Base-by-base conservation (phyloP, 1,140 invertebrate genomes). In the Drosophila gunungcola region DNA sequence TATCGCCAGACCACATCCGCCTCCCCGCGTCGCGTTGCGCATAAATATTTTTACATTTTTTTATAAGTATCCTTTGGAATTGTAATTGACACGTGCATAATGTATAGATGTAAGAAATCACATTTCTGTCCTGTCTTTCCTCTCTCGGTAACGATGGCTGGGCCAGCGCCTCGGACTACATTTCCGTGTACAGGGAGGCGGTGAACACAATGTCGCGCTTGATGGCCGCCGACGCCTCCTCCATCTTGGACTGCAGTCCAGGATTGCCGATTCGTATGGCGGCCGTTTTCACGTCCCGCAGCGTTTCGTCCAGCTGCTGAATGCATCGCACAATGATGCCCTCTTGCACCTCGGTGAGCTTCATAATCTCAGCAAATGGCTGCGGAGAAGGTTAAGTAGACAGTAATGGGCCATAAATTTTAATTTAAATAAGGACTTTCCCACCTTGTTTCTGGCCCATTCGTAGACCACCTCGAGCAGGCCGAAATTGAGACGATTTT, bases 181-280 rank as follows among this genome's bases (percentile, higher is more conserved):
- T 62, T 55, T 91, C 85, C 16, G 97, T 98, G 90, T 99, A 99
- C 12, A 99, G 94, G 93, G 97, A 99, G 21, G 98, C 98, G 36
- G 98, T 97, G 93, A 99, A 99, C 1, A 99, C 98, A 91, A 99
- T 99, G 92, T 99, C 98, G 77, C 99, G 93, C 92, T 99, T 99
- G 57, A 99, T 99, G 38, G 96, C 95, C 2, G 95, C 95, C 0
- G 97, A 98, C 0, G 98, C 98, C 93, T 98, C 96, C 92, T 99
- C 97, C 97, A 99, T 99, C 94, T 99, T 99, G 52, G 96, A 95
- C 84, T 96, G 95, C 0, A 99, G 93, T 16, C 96, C 95, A 0
- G 97, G 96, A 93, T 99, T 97, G 0, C 99, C 99, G 70, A 99
- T 97, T 13, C 98, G 96, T 53, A 96, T 95, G 0, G 98, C 97